Evolutionary conservation across 2,888 invertebrate species (phyloP), one percentile per base, ranked within the genome.

Genomic region (Mythimna ferrago): DNA sequence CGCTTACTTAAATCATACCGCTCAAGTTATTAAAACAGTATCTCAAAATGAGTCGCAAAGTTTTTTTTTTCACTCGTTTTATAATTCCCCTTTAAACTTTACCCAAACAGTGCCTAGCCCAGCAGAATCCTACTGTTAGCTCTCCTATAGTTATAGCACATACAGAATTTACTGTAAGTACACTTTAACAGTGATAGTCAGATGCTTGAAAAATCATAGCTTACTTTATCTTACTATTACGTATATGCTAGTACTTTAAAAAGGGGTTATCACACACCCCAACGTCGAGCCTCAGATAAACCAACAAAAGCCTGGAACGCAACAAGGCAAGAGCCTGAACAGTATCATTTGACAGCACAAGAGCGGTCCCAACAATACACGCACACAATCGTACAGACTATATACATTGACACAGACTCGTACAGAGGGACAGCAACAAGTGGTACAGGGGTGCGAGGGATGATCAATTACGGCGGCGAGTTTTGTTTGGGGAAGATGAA

Each of bases 361-460:
- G 44, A 71, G 71, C 1, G 35, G 58, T 61, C 53, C 48, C 57
- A 14, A 74, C 71, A 71, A 62, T 62, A 67, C 56, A 61, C 78
- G 72, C 64, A 73, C 65, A 48, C 41, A 57, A 32, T 66, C 57
- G 82, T 78, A 86, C 80, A 73, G 16, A 65, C 6, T 54, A 26
- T 26, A 9, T 51, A 77, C 73, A 66, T 57, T 58, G 73, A 71
- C 67, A 75, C 65, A 56, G 48, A 57, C 61, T 77, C 53, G 80
- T 80, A 84, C 80, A 76, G 70, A 61, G 74, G 71, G 62, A 71
- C 53, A 68, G 93, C 94, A 93, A 94, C 94, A 94, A 91, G 94
- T 94, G 92, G 89, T 51, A 73, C 81, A 81, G 92, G 92, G 93
- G 91, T 92, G 86, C 86, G 85, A 81, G 92, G 92, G 90, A 89